Base-by-base conservation (phyloP, 2,888 invertebrate genomes). In the Brassicogethes aeneus region DNA sequence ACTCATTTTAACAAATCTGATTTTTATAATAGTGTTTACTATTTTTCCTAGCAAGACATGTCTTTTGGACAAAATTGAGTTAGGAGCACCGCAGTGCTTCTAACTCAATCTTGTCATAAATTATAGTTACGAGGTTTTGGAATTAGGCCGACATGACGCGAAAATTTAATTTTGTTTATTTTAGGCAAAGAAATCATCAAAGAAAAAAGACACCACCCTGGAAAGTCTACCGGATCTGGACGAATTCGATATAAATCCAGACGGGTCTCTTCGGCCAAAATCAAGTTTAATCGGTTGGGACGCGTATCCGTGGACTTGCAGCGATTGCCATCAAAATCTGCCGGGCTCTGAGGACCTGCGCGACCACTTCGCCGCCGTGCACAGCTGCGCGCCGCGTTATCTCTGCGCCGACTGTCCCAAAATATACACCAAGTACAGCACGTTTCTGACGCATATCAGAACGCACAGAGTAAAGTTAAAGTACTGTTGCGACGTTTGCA, bases 331-430 rank as follows among this genome's bases (percentile, higher is more conserved):
- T 43, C 64, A 67, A 32, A 55, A 69, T 34, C 65, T 71, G 36
- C 64, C 64, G 41, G 64, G 70, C 43, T 68, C 70, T 29, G 69
- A 72, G 42, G 68, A 71, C 44, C 62, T 83, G 23, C 65, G 79
- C 40, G 71, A 76, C 1, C 83, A 84, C 56, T 75, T 76, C 35
- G 72, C 74, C 46, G 65, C 70, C 3, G 73, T 75, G 1, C 83
- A 83, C 52, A 75, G 76, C 34, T 78, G 79, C 52, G 73, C 76
- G 45, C 70, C 75, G 1, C 76, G 77, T 3, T 82, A 79, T 53
- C 71, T 74, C 54, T 84, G 83, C 57, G 73, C 77, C 14, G 79
- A 82, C 53, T 83, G 83, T 57, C 76, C 78, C 34, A 76, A 76
- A 51, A 71, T 77, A 10, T 75, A 74, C 48, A 73, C 75, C 33